phyloP scores from a whole-genome alignment of 2,797 vertebrate genomes.

The Rhincodon typus region DNA sequence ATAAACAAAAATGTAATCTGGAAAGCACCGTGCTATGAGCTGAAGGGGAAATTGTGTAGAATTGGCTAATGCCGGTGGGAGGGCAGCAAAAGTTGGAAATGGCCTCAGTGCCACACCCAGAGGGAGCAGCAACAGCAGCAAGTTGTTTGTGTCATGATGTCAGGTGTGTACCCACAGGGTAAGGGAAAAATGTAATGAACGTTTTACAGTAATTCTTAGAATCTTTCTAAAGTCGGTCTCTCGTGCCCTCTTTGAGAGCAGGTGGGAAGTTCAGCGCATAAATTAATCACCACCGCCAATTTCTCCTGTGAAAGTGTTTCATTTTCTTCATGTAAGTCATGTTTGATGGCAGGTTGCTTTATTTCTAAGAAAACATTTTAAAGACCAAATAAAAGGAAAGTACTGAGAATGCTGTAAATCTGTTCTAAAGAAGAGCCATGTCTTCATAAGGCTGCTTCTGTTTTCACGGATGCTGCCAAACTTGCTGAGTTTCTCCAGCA shows the following conservation, averaged over 20 bases:
- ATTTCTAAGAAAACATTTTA: background rate
- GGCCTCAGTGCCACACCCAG: slow-evolving; percentile 32
- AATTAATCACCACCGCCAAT: background rate
- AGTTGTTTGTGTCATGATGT: background rate
- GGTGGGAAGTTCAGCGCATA: background rate
- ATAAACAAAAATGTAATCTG: too few relatives aligned
- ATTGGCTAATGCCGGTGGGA: background rate
- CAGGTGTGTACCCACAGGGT: background rate
- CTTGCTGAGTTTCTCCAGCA: too few relatives aligned
- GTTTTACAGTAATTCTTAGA: background rate
- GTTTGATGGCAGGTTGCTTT: background rate
- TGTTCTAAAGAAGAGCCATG: too few relatives aligned
- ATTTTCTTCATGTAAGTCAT: background rate
- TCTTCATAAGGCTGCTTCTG: too few relatives aligned
- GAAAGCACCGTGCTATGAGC: background rate
- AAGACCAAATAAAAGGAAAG: too few relatives aligned
- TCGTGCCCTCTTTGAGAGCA: background rate
- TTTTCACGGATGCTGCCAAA: too few relatives aligned
- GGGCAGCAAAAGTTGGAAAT: background rate
- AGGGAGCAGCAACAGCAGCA: too few relatives aligned
- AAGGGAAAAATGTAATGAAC: background rate
- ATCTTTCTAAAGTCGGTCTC: background rate
- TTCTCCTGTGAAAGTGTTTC: background rate
- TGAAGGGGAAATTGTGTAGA: too few relatives aligned
- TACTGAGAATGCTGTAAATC: too few relatives aligned